Conservation (phyloP, 2,888 invertebrate species). For the Myathropa florea region DNA sequence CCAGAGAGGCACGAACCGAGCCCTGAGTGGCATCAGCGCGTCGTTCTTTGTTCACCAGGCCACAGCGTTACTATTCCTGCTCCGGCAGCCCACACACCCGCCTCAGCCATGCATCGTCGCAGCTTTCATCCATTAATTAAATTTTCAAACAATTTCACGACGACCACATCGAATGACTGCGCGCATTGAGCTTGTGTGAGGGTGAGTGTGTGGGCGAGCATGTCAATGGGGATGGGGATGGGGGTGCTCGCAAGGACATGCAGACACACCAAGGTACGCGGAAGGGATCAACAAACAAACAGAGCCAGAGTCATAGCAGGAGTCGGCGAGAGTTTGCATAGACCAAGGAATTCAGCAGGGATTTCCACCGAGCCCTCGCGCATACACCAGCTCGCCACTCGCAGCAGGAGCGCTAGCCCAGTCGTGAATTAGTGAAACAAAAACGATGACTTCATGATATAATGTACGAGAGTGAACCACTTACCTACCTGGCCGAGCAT, state of each 20-base stretch:
- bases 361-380: conserved; percentile 6
- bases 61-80: conserved; percentile 35
- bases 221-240: too few species aligned
- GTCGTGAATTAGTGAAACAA: conserved; percentile 60
- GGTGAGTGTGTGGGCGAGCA: conserved; percentile 25
- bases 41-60: conserved; percentile 44
- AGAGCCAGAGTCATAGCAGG: not conserved
- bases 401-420: not conserved
- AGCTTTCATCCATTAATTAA: conserved; percentile 65
- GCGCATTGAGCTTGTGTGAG: not conserved
- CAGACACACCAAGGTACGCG: conserved; percentile 8
- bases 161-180: conserved; percentile 59
- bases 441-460: conserved; percentile 58
- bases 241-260: conserved; percentile 39
- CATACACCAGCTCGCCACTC: not conserved
- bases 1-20: not conserved
- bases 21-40: conserved; percentile 21
- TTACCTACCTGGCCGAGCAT: conserved; percentile 56
- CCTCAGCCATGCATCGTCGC: not conserved
- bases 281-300: conserved; percentile 52
- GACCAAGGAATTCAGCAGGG: conserved; percentile 49
- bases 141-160: conserved; percentile 69
- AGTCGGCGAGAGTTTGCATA: not conserved
- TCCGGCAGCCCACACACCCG: not conserved
- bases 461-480: conserved; percentile 56